phyloP scores from a whole-genome alignment of 2,888 invertebrate genomes.

The Drepanosiphum platanoidis region DNA sequence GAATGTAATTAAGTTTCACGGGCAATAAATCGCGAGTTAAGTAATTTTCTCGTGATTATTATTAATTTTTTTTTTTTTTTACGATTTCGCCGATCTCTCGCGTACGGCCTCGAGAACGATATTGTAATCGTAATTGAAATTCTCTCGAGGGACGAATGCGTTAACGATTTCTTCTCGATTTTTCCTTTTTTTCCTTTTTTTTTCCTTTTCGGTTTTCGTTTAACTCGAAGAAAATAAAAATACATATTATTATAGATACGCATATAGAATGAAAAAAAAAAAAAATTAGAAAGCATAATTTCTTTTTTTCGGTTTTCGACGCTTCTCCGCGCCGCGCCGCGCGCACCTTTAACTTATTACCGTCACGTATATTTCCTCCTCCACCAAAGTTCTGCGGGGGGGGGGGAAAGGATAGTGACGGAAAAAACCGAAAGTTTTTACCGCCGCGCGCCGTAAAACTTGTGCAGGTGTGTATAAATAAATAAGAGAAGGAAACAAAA shows the following conservation, averaged over 20 bases:
- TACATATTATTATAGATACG: neutral
- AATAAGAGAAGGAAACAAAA: slow-evolving; percentile 4
- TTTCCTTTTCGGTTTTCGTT: neutral
- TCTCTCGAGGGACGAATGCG: neutral
- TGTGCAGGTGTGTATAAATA: slow-evolving; percentile 30
- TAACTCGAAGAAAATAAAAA: neutral
- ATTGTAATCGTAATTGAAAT: slow-evolving; percentile 7
- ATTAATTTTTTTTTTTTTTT: slow-evolving; percentile 8
- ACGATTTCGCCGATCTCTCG: neutral
- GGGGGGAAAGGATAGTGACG: neutral
- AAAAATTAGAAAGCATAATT: slow-evolving; percentile 31
- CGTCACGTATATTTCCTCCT: slow-evolving; percentile 50
- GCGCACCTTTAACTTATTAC: slow-evolving; percentile 31
- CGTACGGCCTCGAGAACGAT: no score
- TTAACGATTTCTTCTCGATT: neutral
- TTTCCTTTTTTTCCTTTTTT: neutral
- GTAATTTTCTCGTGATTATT: neutral
- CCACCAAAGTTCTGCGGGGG: slow-evolving; percentile 20
- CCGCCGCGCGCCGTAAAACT: slow-evolving; percentile 44
- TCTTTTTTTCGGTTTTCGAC: neutral
- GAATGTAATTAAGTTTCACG: slow-evolving; percentile 12
- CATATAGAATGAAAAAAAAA: neutral
- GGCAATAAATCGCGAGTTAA: neutral
- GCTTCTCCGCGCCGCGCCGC: neutral
- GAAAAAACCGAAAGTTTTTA: slow-evolving; percentile 38